Evolutionary conservation across 2,888 invertebrate genomes (phyloP).

Genomic region (Agrilus mali): DNA sequence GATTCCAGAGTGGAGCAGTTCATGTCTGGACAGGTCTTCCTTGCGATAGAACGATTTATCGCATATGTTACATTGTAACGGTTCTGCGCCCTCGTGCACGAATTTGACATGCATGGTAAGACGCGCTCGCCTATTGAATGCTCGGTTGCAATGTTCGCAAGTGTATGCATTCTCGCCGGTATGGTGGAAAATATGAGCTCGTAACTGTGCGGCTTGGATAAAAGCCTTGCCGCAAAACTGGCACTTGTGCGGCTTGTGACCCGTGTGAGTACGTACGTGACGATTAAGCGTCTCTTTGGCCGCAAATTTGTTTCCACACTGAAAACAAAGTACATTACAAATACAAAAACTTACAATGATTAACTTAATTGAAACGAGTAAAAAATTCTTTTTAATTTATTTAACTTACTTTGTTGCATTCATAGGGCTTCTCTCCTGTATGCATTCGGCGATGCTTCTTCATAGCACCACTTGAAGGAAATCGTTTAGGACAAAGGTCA

Average conservation of each 20-base stretch:
- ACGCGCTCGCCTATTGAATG: slow-evolving; percentile 33
- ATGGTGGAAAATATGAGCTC: slow-evolving; percentile 67
- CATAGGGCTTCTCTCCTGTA: slow-evolving; percentile 48
- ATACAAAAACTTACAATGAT: neutral
- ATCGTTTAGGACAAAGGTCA: slow-evolving; percentile 59
- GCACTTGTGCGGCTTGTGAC: slow-evolving; percentile 48
- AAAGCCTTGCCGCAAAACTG: slow-evolving; percentile 63
- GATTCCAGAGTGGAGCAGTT: slow-evolving; percentile 43
- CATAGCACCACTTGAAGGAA: slow-evolving; percentile 61
- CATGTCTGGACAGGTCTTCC: slow-evolving; percentile 48
- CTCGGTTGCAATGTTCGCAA: slow-evolving; percentile 46
- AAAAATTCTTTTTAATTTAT: neutral
- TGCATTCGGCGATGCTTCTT: slow-evolving; percentile 55
- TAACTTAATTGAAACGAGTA: neutral
- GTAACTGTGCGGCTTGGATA: slow-evolving; percentile 66
- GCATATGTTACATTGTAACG: slow-evolving; percentile 43
- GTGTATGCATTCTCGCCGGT: slow-evolving; percentile 53
- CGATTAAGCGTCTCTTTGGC: slow-evolving; percentile 61
- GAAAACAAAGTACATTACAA: slow-evolving; percentile 7
- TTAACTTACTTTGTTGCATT: slow-evolving; percentile 34
- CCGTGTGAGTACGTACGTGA: slow-evolving; percentile 38
- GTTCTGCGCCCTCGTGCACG: slow-evolving; percentile 49
- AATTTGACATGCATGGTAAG: slow-evolving; percentile 46
- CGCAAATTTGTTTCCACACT: slow-evolving; percentile 67
- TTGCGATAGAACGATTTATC: slow-evolving; percentile 47